Evolutionary conservation across 2,797 vertebrate species (phyloP), one percentile per base, ranked within the genome.

Genomic region (Artibeus jamaicensis): DNA sequence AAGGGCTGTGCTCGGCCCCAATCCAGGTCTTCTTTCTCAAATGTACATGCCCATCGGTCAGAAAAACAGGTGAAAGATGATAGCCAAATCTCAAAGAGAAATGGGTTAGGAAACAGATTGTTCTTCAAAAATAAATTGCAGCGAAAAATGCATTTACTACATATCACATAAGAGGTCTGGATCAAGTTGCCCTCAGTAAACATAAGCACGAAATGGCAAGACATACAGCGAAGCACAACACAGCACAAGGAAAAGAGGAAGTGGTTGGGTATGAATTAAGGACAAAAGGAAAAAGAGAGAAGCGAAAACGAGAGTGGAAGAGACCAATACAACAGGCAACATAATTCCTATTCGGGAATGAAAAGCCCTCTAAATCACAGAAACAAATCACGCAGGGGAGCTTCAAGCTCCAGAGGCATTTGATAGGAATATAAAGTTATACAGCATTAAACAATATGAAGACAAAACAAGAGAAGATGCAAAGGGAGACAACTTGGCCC

Each of bases 181-280:
- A 15, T 18, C 22, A 48, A 77, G 59, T 19, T 59, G 22, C 2
- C 44, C 3, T 85, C 37, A 9, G 16, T 50, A 32, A 76, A 24
- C 5, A 14, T 4, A 22, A 48, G n/a, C 29, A 78, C 68, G 57
- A 79, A 34, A 24, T 15, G 2, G 0, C 15, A 67, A 3, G 32
- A 8, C 26, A 6, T 14, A 29, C 10, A 0, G 9, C 11, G 1
- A 0, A 15, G 21, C 9, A 44, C 29, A 59, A 24, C 2, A 55
- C 0, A 15, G 32, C 6, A 5, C 3, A 10, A 22, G 34, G 3
- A 12, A 48, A 24, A 42, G 19, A 42, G 1, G 14, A 55, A 67
- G 26, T 29, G 0, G 11, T 10, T 12, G 29, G 6, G 9, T 14
- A 14, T 24, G 26, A 48, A 42, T 26, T 62, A 71, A 37, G 29